Percentiles rank a stretch among this genome's conserved stretches.
Conservation (phyloP, 1,140 invertebrate species). For the Copidosoma floridanum region DNA sequence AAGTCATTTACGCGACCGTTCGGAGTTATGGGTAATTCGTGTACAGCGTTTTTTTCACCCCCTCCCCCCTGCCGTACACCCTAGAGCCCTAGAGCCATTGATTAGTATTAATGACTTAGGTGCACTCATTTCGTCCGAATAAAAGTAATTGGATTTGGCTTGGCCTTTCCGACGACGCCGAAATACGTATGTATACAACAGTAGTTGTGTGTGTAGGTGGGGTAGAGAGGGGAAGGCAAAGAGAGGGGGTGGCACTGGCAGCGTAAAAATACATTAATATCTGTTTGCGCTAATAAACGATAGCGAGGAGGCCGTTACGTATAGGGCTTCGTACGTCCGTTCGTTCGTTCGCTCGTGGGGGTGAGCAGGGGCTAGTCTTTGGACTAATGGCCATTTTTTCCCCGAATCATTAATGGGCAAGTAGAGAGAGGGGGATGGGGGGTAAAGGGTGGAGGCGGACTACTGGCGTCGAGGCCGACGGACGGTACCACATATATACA, state of each 20-base stretch:
- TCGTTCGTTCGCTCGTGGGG: neutral
- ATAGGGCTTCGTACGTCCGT: slow-evolving; percentile 34
- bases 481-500: neutral
- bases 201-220: slow-evolving; percentile 4
- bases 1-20: slow-evolving; percentile 52
- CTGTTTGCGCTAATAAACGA: slow-evolving; percentile 58
- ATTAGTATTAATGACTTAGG: slow-evolving; percentile 60
- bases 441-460: no score
- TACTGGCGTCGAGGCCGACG: no score
- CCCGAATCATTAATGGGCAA: slow-evolving; percentile 26
- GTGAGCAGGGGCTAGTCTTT: slow-evolving; percentile 7
- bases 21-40: slow-evolving; percentile 57
- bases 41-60: slow-evolving; percentile 23
- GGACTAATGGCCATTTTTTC: slow-evolving; percentile 53
- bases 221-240: slow-evolving; percentile 30
- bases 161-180: slow-evolving; percentile 45
- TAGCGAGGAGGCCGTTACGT: slow-evolving; percentile 38
- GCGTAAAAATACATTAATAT: slow-evolving; percentile 60
- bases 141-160: slow-evolving; percentile 60
- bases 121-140: slow-evolving; percentile 59
- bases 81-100: slow-evolving; percentile 45
- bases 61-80: slow-evolving; percentile 32
- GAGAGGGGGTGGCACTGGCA: slow-evolving; percentile 37
- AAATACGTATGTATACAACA: slow-evolving; percentile 15
- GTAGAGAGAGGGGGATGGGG: neutral